phyloP scores from a whole-genome alignment of 2,888 invertebrate genomes.

The Rapana venosa region DNA sequence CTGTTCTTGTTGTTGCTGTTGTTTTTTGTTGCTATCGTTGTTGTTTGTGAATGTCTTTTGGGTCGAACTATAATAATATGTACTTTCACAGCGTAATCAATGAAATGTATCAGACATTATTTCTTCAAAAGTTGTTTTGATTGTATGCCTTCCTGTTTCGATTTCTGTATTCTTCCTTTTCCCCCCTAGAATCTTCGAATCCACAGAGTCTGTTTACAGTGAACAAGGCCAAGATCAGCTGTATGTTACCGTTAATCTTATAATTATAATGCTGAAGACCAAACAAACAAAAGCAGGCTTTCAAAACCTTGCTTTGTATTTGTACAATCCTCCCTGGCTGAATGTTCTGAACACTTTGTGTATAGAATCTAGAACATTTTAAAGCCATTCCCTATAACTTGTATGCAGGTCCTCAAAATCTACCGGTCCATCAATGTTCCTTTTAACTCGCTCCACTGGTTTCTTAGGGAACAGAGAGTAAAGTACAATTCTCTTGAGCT shows the following conservation, averaged over 20 bases:
- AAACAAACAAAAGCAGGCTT: background rate
- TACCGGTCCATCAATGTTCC: background rate
- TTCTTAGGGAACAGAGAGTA: no score
- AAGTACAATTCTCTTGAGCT: background rate
- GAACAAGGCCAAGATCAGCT: background rate
- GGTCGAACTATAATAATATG: background rate
- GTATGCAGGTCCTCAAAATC: background rate
- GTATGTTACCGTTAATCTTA: background rate
- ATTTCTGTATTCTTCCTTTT: background rate
- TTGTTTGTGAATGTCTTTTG: background rate
- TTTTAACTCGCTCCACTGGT: no score
- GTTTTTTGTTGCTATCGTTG: background rate
- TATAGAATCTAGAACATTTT: background rate
- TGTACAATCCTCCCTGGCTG: background rate
- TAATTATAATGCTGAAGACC: background rate
- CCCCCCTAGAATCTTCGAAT: background rate
- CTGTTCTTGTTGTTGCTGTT: background rate
- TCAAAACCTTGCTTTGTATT: no score
- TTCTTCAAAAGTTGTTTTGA: background rate
- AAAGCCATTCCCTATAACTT: background rate
- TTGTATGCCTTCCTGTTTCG: background rate
- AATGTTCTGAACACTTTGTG: background rate
- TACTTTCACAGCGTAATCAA: background rate
- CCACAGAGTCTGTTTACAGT: no score
- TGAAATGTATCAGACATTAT: background rate